These are phyloP conservation scores for Argyresthia goedartella DNA, from an alignment of 2,888 invertebrate species.

Conservation along the genomic window DNA sequence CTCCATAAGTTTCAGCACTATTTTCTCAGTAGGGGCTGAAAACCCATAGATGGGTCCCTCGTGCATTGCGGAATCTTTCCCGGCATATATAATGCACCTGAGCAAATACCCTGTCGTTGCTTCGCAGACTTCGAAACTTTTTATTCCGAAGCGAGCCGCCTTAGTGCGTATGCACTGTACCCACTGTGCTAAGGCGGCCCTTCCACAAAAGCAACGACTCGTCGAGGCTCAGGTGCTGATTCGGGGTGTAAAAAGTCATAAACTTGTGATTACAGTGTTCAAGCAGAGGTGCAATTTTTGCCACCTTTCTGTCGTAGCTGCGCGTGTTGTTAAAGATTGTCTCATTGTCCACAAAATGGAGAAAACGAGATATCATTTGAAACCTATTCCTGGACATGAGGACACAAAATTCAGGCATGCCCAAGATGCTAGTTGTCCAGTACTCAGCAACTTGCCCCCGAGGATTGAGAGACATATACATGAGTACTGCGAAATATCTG, in stretches of 20 bases:
- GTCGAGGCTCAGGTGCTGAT: conserved; percentile 11
- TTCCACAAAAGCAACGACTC: conserved; percentile 21
- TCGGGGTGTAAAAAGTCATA: conserved; percentile 1
- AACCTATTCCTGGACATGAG: conserved; percentile 10
- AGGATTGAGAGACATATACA: conserved; percentile 2
- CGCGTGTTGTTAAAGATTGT: neutral
- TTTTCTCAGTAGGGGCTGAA: conserved; percentile 11
- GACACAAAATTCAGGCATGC: conserved; percentile 10
- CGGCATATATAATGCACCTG: conserved; percentile 8
- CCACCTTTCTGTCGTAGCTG: conserved; percentile 2
- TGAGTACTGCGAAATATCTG: neutral
- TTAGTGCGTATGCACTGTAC: conserved; percentile 22
- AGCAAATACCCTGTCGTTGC: conserved; percentile 13
- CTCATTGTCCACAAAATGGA: conserved; percentile 13
- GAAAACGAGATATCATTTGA: conserved; percentile 8
- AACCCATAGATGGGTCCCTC: neutral
- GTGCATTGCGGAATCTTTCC: conserved; percentile 3
- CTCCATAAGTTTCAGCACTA: conserved; percentile 11
- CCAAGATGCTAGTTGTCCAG: conserved; percentile 10
- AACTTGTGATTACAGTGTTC: conserved; percentile 10
- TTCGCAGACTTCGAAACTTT: conserved; percentile 21
- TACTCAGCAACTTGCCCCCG: conserved; percentile 10
- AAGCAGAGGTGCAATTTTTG: conserved; percentile 11
- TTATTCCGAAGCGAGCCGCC: conserved; percentile 21
- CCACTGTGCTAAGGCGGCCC: conserved; percentile 17